Evolutionary conservation across 2,797 vertebrate genomes (phyloP), one percentile per base, ranked within the genome.

Genomic region (Oryzias sinensis): DNA sequence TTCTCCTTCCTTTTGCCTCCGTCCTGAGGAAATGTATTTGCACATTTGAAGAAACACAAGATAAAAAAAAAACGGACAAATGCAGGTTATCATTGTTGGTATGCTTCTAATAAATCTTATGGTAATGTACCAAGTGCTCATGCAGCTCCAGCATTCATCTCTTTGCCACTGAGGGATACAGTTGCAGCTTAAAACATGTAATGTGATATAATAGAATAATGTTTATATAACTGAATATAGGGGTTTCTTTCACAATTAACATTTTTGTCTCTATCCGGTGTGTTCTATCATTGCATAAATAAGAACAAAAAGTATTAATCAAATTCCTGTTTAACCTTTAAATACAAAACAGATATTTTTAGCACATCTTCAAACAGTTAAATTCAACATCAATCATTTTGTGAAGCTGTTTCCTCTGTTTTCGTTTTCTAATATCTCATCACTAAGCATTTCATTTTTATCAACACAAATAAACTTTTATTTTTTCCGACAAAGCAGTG

Each of bases 11-110:
- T 78, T 49, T 45, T 40, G 59, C 41, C 68, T 78, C 56, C 68
- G 74, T 83, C 79, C 68, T 47, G 58, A 67, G 59, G 73, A 83
- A 83, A 89, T 79, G 64, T 74, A 82, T 90, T 89, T 88, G 66
- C 86, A 83, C 80, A 81, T 74, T 84, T 83, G 80, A 68, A 73
- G 68, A 83, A 84, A 83, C 62, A 72, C 49, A 64, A 59, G 75
- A 86, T 85, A 57, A 80, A 80, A 80, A 80, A 80, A 37, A 81
- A 76, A 64, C 53, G 72, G 48, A 84, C 62, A 76, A 81, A 83
- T 72, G 72, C 73, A 81, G 80, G 80, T 87, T 88, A 82, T 82
- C 66, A 56, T 76, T 85, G 67, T 70, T 84, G 68, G 80, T 87
- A 79, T 56, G 70, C 73, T 69, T 70, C 80, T 87, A 80, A 82